Conservation (phyloP, 2,888 invertebrate species). For the Archips xylosteana region DNA sequence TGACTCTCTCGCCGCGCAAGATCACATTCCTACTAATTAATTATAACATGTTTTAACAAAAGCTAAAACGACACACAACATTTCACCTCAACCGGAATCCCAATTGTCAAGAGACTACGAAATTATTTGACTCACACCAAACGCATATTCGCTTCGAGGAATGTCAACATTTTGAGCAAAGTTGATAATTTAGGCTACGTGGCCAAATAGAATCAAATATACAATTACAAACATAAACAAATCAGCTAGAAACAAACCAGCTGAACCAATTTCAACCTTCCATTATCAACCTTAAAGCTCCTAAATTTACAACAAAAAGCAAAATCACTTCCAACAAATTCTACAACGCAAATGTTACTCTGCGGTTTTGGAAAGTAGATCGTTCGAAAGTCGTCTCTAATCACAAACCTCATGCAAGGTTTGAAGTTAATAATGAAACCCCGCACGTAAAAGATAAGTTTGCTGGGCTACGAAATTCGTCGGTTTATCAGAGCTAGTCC, state of each 20-base stretch:
- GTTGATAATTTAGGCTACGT: conserved; percentile 54
- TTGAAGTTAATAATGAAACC: conserved; percentile 26
- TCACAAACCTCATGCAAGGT: conserved; percentile 1
- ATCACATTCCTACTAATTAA: not conserved
- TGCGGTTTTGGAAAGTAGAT: not conserved
- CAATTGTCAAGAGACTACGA: not conserved
- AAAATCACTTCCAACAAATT: conserved; percentile 16
- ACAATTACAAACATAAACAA: conserved; percentile 23
- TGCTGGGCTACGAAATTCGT: conserved; percentile 52
- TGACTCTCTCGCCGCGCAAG: not conserved
- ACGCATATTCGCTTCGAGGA: conserved; percentile 54
- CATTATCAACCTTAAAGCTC: conserved; percentile 7
- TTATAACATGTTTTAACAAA: not conserved
- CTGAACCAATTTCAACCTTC: conserved; percentile 45
- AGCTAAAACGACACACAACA: not conserved
- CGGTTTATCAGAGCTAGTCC: conserved; percentile 57
- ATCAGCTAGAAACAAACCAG: not conserved
- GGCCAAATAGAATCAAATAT: conserved; percentile 32
- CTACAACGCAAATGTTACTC: conserved; percentile 9
- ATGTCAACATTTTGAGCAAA: conserved; percentile 64
- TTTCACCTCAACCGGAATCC: not conserved
- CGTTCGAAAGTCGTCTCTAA: conserved; percentile 16
- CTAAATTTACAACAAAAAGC: not conserved
- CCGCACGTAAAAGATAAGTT: conserved; percentile 30
- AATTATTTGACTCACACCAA: conserved; percentile 13